A percentile compares a stretch with the other conserved stretches of the same genome.
Evolutionary conservation across 1,140 invertebrate species (phyloP).

Genomic region (Bombus vancouverensis): DNA sequence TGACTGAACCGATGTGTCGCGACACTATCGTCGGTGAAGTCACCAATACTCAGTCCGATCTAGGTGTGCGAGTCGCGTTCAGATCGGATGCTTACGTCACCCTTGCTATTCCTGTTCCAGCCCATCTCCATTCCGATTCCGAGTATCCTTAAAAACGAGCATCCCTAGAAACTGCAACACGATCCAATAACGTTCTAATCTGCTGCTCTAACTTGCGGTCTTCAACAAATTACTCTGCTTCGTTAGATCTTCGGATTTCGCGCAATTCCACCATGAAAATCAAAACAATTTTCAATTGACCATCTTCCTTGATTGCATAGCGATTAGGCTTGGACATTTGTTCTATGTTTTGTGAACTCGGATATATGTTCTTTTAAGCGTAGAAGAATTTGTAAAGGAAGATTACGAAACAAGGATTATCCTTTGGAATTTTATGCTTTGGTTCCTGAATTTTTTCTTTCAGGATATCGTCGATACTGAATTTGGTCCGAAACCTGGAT

Average conservation of each 20-base stretch:
- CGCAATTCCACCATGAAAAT: neutral
- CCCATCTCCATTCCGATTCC: conserved; percentile 52
- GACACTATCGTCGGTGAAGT: conserved; percentile 9
- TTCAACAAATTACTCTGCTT: conserved; percentile 15
- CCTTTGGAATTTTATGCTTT: neutral
- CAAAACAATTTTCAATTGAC: neutral
- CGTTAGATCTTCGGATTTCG: conserved; percentile 1
- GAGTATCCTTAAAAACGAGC: conserved; percentile 23
- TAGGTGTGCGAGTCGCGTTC: conserved; percentile 26
- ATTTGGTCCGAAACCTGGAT: conserved; percentile 51
- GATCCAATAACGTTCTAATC: conserved; percentile 48
- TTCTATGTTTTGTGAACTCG: neutral
- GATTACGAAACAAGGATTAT: neutral
- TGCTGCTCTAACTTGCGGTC: neutral
- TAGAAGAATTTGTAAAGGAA: neutral
- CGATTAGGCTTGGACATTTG: neutral
- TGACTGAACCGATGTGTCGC: conserved; percentile 60
- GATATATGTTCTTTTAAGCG: neutral
- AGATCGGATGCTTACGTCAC: conserved; percentile 72
- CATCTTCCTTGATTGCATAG: neutral
- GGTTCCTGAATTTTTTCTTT: conserved; percentile 17
- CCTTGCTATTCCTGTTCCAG: conserved; percentile 71
- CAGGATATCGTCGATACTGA: conserved; percentile 30
- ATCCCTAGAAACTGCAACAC: conserved; percentile 31
- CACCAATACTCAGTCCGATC: neutral